These are phyloP conservation scores for Xiphorhynchus erythropygius DNA, from an alignment of 2,797 vertebrate species.

Conservation along the genomic window DNA sequence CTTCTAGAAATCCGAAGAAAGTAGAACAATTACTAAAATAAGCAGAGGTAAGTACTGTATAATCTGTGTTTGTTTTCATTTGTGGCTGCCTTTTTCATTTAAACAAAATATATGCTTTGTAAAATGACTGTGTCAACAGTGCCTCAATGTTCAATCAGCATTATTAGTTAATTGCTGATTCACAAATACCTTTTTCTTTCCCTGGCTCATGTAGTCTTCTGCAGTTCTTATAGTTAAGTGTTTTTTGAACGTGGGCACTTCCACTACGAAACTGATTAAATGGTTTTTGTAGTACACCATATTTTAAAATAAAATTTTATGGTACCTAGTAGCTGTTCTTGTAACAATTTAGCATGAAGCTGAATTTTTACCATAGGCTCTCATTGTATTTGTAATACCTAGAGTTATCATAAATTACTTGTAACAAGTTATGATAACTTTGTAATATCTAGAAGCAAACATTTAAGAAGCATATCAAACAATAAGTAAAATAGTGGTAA, in stretches of 20 bases:
- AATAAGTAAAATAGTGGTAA: neutral
- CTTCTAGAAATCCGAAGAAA: slow-evolving; percentile 67
- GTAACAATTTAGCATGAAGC: neutral
- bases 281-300: neutral
- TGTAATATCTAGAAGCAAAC: neutral
- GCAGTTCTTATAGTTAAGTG: neutral
- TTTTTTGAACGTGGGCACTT: neutral
- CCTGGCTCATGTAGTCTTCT: neutral
- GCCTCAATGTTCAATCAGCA: neutral
- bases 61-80: neutral
- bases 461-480: neutral
- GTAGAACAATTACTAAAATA: slow-evolving; percentile 24
- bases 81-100: neutral
- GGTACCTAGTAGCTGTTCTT: neutral
- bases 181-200: neutral
- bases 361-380: neutral
- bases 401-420: neutral
- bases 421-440: neutral
- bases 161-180: neutral
- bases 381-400: neutral
- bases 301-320: neutral
- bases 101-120: neutral
- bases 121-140: neutral
- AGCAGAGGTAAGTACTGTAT: slow-evolving; percentile 68
- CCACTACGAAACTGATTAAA: neutral